Percentiles rank a stretch among this genome's conserved stretches.
phyloP scores from a whole-genome alignment of 2,888 invertebrate genomes.

The Heliconius ismenius region DNA sequence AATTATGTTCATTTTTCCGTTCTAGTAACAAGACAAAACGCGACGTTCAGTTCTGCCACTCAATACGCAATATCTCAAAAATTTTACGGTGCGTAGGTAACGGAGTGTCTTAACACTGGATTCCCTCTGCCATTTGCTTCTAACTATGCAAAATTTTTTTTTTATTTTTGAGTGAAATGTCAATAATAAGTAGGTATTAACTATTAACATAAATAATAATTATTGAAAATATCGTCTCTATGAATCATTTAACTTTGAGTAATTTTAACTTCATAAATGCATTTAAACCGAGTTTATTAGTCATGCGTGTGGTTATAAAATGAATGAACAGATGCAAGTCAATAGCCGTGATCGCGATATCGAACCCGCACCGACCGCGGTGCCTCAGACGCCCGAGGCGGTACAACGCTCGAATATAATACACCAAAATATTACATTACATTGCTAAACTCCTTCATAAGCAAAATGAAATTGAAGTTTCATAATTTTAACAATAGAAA shows the following conservation, averaged over 20 bases:
- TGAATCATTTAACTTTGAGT: neutral
- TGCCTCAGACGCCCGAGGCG: conserved; percentile 7
- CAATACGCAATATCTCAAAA: too few relatives aligned
- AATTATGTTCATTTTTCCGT: neutral
- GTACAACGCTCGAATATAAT: neutral
- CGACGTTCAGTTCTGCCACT: neutral
- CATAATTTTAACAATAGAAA: neutral
- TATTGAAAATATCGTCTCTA: neutral
- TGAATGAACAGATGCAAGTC: conserved; percentile 1
- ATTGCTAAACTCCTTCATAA: neutral
- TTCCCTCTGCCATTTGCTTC: neutral
- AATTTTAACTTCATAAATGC: neutral
- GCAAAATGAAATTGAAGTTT: neutral
- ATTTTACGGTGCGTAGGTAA: too few relatives aligned
- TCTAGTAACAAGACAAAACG: neutral
- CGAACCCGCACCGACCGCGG: conserved; percentile 20
- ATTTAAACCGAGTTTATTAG: neutral
- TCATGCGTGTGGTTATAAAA: conserved; percentile 16
- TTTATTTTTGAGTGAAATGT: neutral
- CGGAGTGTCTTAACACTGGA: too few relatives aligned
- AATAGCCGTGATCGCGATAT: conserved; percentile 24
- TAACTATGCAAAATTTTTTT: neutral
- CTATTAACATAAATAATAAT: neutral
- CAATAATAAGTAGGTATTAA: neutral
- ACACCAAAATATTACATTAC: conserved; percentile 12